Conservation (phyloP, 1,140 invertebrate genomes). For the Neodiprion pinetum region DNA sequence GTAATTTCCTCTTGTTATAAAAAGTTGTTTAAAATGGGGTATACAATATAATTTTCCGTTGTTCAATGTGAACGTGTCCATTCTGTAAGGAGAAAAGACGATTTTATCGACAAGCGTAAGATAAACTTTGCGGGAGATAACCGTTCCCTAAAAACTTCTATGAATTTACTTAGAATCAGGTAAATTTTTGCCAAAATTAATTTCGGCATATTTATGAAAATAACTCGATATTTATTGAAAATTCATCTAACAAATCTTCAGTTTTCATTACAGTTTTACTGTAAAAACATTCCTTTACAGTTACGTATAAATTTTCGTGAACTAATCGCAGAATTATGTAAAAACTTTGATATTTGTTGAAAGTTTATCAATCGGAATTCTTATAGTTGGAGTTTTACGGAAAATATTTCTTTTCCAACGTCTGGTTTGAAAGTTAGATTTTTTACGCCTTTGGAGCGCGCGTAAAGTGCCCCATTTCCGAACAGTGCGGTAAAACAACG, state of each 20-base stretch:
- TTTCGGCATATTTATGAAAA: not conserved
- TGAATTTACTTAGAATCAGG: not conserved
- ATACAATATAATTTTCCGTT: slow-evolving; percentile 80
- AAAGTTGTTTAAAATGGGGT: slow-evolving; percentile 82
- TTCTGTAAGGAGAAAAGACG: slow-evolving; percentile 61
- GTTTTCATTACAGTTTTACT: too few species aligned
- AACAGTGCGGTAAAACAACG: too few species aligned
- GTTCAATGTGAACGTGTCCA: slow-evolving; percentile 80
- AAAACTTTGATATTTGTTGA: too few species aligned
- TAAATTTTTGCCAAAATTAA: slow-evolving; percentile 8
- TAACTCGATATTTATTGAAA: not conserved
- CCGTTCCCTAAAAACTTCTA: not conserved
- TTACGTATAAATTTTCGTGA: too few species aligned
- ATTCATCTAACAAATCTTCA: not conserved
- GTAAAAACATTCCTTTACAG: too few species aligned
- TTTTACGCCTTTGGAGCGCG: too few species aligned
- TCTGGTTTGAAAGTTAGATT: too few species aligned
- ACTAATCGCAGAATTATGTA: too few species aligned
- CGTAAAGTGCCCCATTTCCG: too few species aligned
- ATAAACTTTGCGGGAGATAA: slow-evolving; percentile 3
- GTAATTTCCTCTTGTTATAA: slow-evolving; percentile 85
- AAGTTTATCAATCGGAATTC: too few species aligned
- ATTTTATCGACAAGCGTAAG: slow-evolving; percentile 9
- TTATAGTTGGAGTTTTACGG: too few species aligned
- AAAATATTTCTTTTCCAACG: too few species aligned